These are phyloP conservation scores for Rana temporaria DNA, from an alignment of 2,113 vertebrate genomes.

Conservation along the genomic window DNA sequence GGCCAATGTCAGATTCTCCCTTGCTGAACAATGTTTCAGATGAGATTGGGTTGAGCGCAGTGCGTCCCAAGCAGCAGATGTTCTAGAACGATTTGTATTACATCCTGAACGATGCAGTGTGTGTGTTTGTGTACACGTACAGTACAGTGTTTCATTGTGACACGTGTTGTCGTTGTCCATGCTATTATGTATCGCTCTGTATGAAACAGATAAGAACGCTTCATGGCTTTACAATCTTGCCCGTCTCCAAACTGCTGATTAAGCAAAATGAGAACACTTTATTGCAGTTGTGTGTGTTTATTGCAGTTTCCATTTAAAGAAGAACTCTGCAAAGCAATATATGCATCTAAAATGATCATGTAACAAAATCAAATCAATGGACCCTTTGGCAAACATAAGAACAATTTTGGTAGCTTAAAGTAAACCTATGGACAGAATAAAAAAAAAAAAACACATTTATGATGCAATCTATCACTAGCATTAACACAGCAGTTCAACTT, in stretches of 20 bases:
- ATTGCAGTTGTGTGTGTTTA: not conserved
- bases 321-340: too few species aligned
- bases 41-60: not conserved
- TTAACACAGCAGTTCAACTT: too few species aligned
- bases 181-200: not conserved
- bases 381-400: too few species aligned
- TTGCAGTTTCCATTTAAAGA: too few species aligned
- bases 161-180: not conserved
- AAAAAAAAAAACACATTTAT: too few species aligned
- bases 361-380: too few species aligned
- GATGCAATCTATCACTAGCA: too few species aligned
- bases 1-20: too few species aligned
- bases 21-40: too few species aligned
- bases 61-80: not conserved
- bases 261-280: not conserved
- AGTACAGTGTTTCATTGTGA: not conserved
- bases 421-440: too few species aligned
- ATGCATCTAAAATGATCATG: too few species aligned
- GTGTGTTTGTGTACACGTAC: constrained; percentile 22
- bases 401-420: too few species aligned
- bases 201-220: constrained; percentile 1
- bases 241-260: not conserved
- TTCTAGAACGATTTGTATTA: not conserved
- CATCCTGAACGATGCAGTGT: not conserved
- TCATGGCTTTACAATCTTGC: not conserved